Evolutionary conservation across 2,797 vertebrate genomes (phyloP).

Genomic region (Lagodon rhomboides): DNA sequence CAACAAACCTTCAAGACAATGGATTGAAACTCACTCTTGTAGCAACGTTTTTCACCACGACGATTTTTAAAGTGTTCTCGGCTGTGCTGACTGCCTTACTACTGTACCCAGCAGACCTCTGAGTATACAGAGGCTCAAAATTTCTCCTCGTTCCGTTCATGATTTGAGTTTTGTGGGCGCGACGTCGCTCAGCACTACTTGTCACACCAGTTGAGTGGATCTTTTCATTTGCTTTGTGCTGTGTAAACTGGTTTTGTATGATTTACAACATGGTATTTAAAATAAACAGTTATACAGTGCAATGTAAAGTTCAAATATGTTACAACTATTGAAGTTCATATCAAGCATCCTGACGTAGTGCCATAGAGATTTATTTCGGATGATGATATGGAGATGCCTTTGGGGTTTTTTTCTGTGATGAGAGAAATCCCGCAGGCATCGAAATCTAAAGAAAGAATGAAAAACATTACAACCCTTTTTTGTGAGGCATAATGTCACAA

Average conservation of each 20-base stretch:
- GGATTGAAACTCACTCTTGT: slow-evolving; percentile 75
- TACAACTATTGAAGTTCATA: slow-evolving; percentile 36
- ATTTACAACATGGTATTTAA: slow-evolving; percentile 65
- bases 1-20: slow-evolving; percentile 63
- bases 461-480: slow-evolving; percentile 47
- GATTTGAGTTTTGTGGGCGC: slow-evolving; percentile 47
- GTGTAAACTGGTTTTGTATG: slow-evolving; percentile 67
- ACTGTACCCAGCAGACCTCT: slow-evolving; percentile 76
- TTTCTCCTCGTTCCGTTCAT: slow-evolving; percentile 36
- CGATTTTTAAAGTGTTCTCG: slow-evolving; percentile 67
- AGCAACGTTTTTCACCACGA: slow-evolving; percentile 75
- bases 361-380: slow-evolving; percentile 75
- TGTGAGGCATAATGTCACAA: slow-evolving; percentile 72
- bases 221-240: slow-evolving; percentile 69
- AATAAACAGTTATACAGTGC: slow-evolving; percentile 54
- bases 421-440: slow-evolving; percentile 39
- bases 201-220: slow-evolving; percentile 46
- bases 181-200: slow-evolving; percentile 42
- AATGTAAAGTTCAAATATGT: slow-evolving; percentile 54
- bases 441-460: slow-evolving; percentile 23
- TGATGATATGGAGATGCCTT: slow-evolving; percentile 49
- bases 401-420: slow-evolving; percentile 21
- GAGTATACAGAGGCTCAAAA: slow-evolving; percentile 48
- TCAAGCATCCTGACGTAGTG: slow-evolving; percentile 71
- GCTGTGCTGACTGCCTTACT: slow-evolving; percentile 80